Evolutionary conservation across 2,888 invertebrate genomes (phyloP), one percentile per base, ranked within the genome.

Genomic region (Tromatobia lineatoria): DNA sequence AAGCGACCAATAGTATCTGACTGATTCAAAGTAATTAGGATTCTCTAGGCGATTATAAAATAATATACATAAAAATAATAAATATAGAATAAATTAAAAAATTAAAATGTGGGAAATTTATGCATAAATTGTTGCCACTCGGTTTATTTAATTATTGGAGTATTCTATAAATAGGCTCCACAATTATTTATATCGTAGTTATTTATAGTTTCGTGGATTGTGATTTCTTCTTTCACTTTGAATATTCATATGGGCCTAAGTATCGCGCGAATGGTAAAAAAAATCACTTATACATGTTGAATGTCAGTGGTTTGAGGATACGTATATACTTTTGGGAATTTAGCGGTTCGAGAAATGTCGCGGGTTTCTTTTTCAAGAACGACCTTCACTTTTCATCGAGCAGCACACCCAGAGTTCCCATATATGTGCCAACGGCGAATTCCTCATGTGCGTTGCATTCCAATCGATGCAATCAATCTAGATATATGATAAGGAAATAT

Each of bases 351-450:
- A 67, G 23, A 25, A 70, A 67, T 34, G 77, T 66, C 18, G n/a
- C 52, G 23, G 7, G 34, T 59, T 47, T n/a, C n/a, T 67, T 34
- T 42, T 69, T 70, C 70, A 70, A 75, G 54, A 18, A 38, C 34
- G 52, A 42, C 75, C 69, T 57, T 81, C 64, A 70, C 70, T 76
- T 75, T 80, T 64, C 52, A 61, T 61, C 52, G 45, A 59, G 20
- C 25, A 11, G 15, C 29, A 34, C 38, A 25, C 23, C n/a, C 15
- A 47, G 8, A 64, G 11, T 38, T 7, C 0, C 61, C 10, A 4
- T 23, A n/a, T 10, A 45, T 42, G 47, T 47, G 8, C 20, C 20
- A 67, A 47, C 25, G 3, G 25, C 23, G 47, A 67, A 47, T 67
- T 15, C 45, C 47, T 10, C 42, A 64, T 38, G 20, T 11, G 3